A percentile compares a stretch with the other conserved stretches of the same genome.
phyloP scores from a whole-genome alignment of 92 coral and sea anemone species.

The Montipora capitata region DNA sequence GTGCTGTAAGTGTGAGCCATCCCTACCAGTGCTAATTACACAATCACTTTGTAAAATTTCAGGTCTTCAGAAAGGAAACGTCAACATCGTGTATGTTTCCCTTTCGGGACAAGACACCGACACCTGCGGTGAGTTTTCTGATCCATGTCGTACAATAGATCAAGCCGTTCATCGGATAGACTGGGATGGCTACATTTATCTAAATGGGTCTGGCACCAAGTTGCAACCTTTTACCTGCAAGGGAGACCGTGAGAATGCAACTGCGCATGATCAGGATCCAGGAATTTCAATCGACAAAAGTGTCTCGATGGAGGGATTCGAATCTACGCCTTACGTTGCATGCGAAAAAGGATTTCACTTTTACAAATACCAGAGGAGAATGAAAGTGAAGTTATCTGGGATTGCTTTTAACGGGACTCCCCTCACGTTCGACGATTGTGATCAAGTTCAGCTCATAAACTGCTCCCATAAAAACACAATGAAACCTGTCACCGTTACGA shows the following conservation, averaged over 20 bases:
- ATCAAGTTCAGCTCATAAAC: slow-evolving; percentile 13
- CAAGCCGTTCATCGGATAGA: slow-evolving; percentile 47
- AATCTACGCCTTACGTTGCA: neutral
- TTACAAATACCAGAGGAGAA: neutral
- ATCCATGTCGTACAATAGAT: slow-evolving; percentile 70
- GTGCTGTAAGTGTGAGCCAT: no score
- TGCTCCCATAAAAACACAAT: slow-evolving; percentile 23
- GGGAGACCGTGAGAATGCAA: neutral
- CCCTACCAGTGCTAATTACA: no score
- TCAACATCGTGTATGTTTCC: slow-evolving; percentile 43
- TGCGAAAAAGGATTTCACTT: slow-evolving; percentile 41
- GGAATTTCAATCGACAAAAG: slow-evolving; percentile 56
- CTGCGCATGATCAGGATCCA: slow-evolving; percentile 19
- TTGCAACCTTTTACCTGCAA: slow-evolving; percentile 64
- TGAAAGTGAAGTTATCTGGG: slow-evolving; percentile 6
- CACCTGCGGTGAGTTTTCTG: slow-evolving; percentile 14
- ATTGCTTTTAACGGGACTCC: slow-evolving; percentile 39
- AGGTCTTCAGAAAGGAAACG: slow-evolving; percentile 12
- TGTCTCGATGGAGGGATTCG: slow-evolving; percentile 24
- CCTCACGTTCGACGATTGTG: slow-evolving; percentile 20
- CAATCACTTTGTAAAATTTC: neutral
- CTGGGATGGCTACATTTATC: slow-evolving; percentile 41
- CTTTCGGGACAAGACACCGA: slow-evolving; percentile 41
- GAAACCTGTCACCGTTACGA: slow-evolving; percentile 1
- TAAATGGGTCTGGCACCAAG: slow-evolving; percentile 78